Percentiles rank a stretch among this genome's conserved stretches.
Evolutionary conservation across 2,888 invertebrate genomes (phyloP).

Genomic region (Platycheirus albimanus): DNA sequence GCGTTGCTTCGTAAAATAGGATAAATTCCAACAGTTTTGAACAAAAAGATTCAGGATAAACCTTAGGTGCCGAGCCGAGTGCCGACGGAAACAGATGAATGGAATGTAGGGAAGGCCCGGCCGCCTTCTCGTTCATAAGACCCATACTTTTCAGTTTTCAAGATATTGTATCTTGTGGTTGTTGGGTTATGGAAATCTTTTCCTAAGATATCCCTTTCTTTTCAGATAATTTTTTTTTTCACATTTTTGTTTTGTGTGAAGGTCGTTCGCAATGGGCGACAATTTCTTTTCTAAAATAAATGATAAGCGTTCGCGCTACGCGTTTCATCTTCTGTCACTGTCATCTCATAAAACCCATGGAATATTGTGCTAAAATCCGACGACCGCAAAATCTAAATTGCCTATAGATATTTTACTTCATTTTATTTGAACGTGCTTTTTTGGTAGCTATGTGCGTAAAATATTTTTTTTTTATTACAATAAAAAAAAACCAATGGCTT

Average conservation of each 20-base stretch:
- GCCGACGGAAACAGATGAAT: too few relatives aligned
- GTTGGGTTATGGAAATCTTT: conserved; percentile 20
- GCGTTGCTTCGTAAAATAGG: conserved; percentile 65
- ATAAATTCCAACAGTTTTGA: conserved; percentile 45
- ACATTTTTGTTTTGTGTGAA: conserved; percentile 15
- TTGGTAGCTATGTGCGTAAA: too few relatives aligned
- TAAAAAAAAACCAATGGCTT: too few relatives aligned
- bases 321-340: conserved; percentile 53
- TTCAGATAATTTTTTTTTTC: not conserved
- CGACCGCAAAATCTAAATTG: conserved; percentile 62
- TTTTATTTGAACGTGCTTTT: too few relatives aligned
- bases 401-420: conserved; percentile 33
- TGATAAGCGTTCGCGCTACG: conserved; percentile 70
- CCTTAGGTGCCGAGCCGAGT: not conserved
- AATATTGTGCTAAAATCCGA: conserved; percentile 61
- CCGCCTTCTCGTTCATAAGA: not conserved
- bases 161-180: conserved; percentile 37
- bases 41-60: conserved; percentile 42
- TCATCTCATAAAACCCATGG: too few relatives aligned
- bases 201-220: conserved; percentile 40
- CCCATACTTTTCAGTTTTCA: not conserved
- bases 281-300: conserved; percentile 62
- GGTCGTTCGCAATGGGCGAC: conserved; percentile 46
- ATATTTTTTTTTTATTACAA: too few relatives aligned
- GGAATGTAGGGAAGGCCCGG: not conserved